Base-by-base conservation (phyloP, 2,888 invertebrate species). In the Melitaea athalia region DNA sequence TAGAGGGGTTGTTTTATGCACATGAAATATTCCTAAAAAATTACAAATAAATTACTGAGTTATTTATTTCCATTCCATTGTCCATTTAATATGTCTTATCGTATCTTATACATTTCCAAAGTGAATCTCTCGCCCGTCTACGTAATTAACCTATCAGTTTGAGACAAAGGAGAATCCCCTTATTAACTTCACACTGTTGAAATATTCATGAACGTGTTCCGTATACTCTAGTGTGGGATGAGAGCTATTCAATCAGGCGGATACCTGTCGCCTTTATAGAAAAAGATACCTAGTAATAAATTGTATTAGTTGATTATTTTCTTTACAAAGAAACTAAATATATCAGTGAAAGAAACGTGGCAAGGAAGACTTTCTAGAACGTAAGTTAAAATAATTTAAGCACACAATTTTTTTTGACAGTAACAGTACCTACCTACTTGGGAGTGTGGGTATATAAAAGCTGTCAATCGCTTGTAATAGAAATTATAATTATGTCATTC, bases 121-220 rank as follows among this genome's bases (percentile, higher is more conserved):
- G 69, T 65, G 60, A 68, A 69, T 73, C 73, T 77, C 78, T 76
- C 78, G 78, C 81, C 83, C 81, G 82, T 76, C 77, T 79, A 79
- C 79, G 84, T 87, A 88, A 89, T 89, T 85, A 89, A 89, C 83
- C 85, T 82, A 89, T 88, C 85, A 81, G 81, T 75, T 74, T 76
- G 79, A 83, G 78, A 90, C 89, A 91, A 90, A 90, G 89, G 87
- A 85, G 81, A 81, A 83, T 81, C 85, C 85, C 85, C 89, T 90
- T 86, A 91, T 91, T 89, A 90, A 85, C 85, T 85, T 81, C 71
- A 81, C 82, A 81, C 85, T 82, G 82, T 82, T 89, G 85, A 88
- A 91, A 89, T 89, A 91, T 91, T 90, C 88, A 91, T 87, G 87
- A 85, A 79, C 69, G 65, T 63, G 70, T 67, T 66, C 68, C 50